Base-by-base conservation (phyloP, 2,888 invertebrate genomes). In the Meganola albula region DNA sequence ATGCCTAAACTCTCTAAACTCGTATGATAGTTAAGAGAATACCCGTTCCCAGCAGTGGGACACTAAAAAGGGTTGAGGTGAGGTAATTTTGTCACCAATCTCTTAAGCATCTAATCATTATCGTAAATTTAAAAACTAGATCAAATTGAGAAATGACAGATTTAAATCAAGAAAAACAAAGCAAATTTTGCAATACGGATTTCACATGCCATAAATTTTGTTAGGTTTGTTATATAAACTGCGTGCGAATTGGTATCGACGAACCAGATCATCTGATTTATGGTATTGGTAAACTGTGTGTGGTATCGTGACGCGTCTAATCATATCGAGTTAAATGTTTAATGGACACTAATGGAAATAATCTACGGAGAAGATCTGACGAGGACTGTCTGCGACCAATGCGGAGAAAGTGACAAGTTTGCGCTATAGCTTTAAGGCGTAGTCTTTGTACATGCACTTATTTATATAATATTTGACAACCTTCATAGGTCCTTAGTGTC, bases 261-360 rank as follows among this genome's bases (percentile, higher is more conserved):
- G 44, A 48, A 51, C 54, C 49, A 49, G 71, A 65, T 64, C 50
- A 57, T 63, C 73, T 83, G 80, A 82, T 82, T 74, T 77, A 79
- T 77, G 58, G 57, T 56, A 63, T 67, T 68, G 63, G 70, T 72
- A 67, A 72, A 69, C 54, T 58, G 50, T 41, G 57, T 58, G 54
- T 47, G 48, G 44, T 59, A 63, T 77, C 77, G 79, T 82, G 83
- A 76, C 75, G 65, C 52, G 55, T 63, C 75, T 74, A 76, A 78
- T 82, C 77, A 75, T 79, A 80, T 78, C 79, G 70, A 78, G 82
- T 76, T 77, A 80, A 78, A 80, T 70, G 68, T 72, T 74, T 83
- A 84, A 84, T 84, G 83, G 83, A 70, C 72, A 66, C 77, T 84
- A 83, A 83, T 84, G 79, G 78, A 73, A 74, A 76, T 80, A 70